These are phyloP conservation scores for Lycia hirtaria DNA, from an alignment of 2,888 invertebrate species.

Conservation along the genomic window DNA sequence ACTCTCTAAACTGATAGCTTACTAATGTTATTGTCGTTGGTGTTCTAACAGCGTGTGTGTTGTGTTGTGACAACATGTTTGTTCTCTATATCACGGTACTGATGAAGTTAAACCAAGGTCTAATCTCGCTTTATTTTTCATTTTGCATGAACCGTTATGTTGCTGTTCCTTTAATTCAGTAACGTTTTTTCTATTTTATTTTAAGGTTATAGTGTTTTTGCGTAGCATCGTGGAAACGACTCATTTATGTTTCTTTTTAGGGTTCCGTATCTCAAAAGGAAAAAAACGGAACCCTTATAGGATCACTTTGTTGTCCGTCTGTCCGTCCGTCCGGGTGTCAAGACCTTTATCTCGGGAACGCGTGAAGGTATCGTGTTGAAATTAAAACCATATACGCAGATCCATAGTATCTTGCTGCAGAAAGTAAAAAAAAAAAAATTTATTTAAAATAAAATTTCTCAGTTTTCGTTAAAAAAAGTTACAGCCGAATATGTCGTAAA, in stretches of 20 bases:
- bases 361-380: too few species aligned
- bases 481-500: too few species aligned
- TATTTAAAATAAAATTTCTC: too few species aligned
- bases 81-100: background rate
- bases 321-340: too few species aligned
- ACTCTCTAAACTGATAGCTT: conserved; percentile 15
- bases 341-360: too few species aligned
- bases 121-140: conserved; percentile 12
- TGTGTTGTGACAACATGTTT: background rate
- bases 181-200: background rate
- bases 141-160: conserved; percentile 23
- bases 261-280: background rate
- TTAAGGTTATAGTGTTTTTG: background rate
- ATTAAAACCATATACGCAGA: too few species aligned
- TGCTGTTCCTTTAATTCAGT: background rate
- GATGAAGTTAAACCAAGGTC: background rate
- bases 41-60: conserved; percentile 4
- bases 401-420: too few species aligned
- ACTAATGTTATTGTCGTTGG: conserved; percentile 14
- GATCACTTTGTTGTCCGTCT: too few species aligned
- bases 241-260: background rate
- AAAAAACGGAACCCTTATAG: too few species aligned
- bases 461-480: too few species aligned
- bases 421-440: too few species aligned
- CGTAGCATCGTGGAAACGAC: conserved; percentile 8